Evolutionary conservation across 1,140 invertebrate species (phyloP).

Genomic region (Drosophila leontia): DNA sequence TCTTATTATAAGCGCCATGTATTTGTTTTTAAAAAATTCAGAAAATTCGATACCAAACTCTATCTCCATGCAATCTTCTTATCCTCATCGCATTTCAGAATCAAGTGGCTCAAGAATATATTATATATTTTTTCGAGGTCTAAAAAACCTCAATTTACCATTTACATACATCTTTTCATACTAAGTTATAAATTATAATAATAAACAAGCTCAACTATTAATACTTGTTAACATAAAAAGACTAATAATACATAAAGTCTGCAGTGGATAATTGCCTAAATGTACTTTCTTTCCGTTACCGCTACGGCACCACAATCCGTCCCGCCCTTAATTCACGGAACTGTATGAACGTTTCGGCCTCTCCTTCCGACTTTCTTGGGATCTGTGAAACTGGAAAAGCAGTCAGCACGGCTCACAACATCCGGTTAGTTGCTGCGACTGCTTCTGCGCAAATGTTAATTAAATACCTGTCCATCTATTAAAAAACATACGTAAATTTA

Average conservation of each 20-base stretch:
- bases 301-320: conserved; percentile 9
- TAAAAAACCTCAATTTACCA: neutral
- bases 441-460: conserved; percentile 71
- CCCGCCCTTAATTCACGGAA: conserved; percentile 39
- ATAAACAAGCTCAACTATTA: neutral
- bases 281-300: conserved; percentile 28
- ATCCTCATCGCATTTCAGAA: too few species aligned
- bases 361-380: conserved; percentile 18
- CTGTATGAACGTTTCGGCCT: conserved; percentile 16
- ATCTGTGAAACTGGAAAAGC: conserved; percentile 16
- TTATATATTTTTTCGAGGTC: neutral
- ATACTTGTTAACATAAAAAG: neutral
- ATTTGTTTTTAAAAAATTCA: too few species aligned
- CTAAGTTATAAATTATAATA: neutral
- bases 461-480: conserved; percentile 81
- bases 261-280: conserved; percentile 16
- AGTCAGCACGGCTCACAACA: conserved; percentile 37
- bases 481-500: conserved; percentile 83
- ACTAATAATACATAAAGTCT: conserved; percentile 24
- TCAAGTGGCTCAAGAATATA: too few species aligned
- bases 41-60: too few species aligned
- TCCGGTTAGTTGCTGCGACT: conserved; percentile 56
- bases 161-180: too few species aligned
- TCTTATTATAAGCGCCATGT: neutral
- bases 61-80: too few species aligned